Percentiles rank a stretch among this genome's conserved stretches.
Conservation (phyloP, 2,888 invertebrate genomes). For the Nesidiocoris tenuis region DNA sequence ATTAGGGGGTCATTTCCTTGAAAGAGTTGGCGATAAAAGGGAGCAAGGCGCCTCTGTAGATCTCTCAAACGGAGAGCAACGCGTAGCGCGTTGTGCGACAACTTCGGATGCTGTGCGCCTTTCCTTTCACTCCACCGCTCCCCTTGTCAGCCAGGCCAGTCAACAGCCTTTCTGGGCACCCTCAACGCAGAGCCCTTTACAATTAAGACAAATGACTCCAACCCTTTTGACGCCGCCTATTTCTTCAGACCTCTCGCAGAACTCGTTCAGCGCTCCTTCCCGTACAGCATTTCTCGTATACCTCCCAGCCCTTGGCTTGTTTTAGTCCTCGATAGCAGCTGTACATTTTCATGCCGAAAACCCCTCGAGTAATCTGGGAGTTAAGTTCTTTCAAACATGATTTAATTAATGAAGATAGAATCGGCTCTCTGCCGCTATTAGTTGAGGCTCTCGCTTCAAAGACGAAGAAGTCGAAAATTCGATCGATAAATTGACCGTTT, state of each 20-base stretch:
- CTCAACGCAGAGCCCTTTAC: conserved; percentile 11
- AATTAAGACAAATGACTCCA: conserved; percentile 22
- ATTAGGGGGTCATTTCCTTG: not conserved
- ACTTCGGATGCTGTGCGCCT: not conserved
- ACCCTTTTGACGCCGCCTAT: not conserved
- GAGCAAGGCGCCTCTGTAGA: no score
- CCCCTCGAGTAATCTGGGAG: not conserved
- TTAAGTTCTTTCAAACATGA: not conserved
- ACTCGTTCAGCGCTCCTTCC: not conserved
- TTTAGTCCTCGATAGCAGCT: not conserved
- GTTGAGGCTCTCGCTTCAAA: no score
- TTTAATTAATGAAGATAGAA: not conserved
- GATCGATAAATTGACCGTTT: no score
- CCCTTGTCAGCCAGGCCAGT: not conserved
- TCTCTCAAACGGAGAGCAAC: no score
- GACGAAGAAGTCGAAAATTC: no score
- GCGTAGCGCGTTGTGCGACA: not conserved
- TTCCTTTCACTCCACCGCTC: not conserved
- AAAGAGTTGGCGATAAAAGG: not conserved
- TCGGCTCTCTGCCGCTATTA: not conserved
- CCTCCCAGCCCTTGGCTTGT: not conserved
- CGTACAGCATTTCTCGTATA: not conserved
- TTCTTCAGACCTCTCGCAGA: not conserved
- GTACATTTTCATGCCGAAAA: not conserved
- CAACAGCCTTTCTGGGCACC: not conserved